Percentiles rank a stretch among this genome's conserved stretches.
phyloP scores from a whole-genome alignment of 1,140 invertebrate genomes.

The Drosophila biarmipes region DNA sequence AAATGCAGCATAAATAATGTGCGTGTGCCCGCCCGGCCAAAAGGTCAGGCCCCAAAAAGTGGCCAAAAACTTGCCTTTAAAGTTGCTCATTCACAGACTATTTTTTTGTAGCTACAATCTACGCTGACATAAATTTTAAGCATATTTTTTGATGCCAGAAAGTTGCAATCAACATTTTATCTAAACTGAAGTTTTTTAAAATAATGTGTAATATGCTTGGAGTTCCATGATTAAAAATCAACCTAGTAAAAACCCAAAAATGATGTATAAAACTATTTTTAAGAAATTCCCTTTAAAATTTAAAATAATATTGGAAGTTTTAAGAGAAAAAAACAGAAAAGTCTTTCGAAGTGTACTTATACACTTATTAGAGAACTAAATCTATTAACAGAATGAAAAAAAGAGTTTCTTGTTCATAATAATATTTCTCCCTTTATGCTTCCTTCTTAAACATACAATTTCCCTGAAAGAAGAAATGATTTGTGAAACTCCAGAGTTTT shows the following conservation, averaged over 20 bases:
- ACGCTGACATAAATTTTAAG: neutral
- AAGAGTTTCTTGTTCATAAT: neutral
- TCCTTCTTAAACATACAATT: neutral
- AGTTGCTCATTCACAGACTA: neutral
- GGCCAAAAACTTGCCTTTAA: neutral
- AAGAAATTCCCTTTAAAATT: too few relatives aligned
- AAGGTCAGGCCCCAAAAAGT: slow-evolving; percentile 24
- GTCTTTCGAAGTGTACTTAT: too few relatives aligned
- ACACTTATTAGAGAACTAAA: too few relatives aligned
- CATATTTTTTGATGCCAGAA: neutral
- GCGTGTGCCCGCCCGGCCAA: slow-evolving; percentile 39
- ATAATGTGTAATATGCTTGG: too few relatives aligned
- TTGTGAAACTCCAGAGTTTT: neutral
- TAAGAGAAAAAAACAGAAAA: too few relatives aligned
- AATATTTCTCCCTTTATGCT: neutral
- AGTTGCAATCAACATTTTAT: neutral
- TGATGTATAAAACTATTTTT: too few relatives aligned
- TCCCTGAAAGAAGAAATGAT: neutral
- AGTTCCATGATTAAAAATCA: too few relatives aligned
- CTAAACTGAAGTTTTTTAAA: too few relatives aligned
- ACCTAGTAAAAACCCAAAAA: too few relatives aligned
- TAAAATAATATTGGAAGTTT: too few relatives aligned
- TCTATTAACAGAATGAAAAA: too few relatives aligned
- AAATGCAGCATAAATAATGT: slow-evolving; percentile 82
- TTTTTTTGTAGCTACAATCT: neutral